These are phyloP conservation scores for Pteronura brasiliensis DNA, from an alignment of 2,113 vertebrate species.

Conservation along the genomic window DNA sequence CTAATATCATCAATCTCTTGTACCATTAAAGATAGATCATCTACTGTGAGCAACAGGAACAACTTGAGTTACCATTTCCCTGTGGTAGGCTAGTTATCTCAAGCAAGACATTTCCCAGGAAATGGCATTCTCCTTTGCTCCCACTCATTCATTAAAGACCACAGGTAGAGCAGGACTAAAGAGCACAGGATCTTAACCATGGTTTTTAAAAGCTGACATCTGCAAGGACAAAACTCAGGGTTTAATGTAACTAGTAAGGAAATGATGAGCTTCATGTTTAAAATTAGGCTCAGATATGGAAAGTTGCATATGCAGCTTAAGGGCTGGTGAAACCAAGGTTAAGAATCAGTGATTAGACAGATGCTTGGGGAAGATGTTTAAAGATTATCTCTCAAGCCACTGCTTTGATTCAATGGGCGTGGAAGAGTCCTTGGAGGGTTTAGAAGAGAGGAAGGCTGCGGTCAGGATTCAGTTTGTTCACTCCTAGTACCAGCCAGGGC, in stretches of 20 bases:
- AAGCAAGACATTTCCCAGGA: conserved; percentile 39
- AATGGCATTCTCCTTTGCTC: conserved; percentile 50
- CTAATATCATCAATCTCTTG: conserved; percentile 22
- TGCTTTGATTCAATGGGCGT: background rate
- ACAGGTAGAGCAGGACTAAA: background rate
- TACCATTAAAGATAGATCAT: conserved; percentile 45
- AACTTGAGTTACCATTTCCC: conserved; percentile 34
- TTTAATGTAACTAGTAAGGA: background rate
- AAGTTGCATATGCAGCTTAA: background rate
- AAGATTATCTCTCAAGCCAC: background rate
- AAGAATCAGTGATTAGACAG: background rate
- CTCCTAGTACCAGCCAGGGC: background rate
- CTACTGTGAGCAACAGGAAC: background rate
- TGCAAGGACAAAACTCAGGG: background rate
- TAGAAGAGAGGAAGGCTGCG: background rate
- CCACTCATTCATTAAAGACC: conserved; percentile 15
- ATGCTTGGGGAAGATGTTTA: background rate
- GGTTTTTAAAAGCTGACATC: conserved; percentile 28
- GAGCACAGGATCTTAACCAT: background rate
- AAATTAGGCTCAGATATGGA: background rate
- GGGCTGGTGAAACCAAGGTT: background rate
- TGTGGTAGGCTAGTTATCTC: background rate
- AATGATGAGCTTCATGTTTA: background rate
- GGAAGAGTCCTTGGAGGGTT: background rate
- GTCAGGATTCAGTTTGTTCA: background rate